Conservation (phyloP, 2,888 invertebrate genomes). For the Eurytoma adleriae region DNA sequence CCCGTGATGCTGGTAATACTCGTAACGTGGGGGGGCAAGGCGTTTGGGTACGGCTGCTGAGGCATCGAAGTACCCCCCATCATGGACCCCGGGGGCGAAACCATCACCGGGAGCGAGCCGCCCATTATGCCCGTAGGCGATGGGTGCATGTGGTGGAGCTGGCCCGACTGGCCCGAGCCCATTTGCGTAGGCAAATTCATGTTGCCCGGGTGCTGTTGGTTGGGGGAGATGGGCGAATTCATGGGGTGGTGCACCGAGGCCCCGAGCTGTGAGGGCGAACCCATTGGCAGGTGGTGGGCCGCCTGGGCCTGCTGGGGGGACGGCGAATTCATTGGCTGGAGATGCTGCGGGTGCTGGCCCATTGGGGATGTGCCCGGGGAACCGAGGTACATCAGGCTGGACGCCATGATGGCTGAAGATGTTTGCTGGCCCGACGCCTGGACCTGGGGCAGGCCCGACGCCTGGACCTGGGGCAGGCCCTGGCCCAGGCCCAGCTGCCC, state of each 20-base stretch:
- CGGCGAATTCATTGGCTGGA: slow-evolving; percentile 75
- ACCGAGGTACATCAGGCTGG: slow-evolving; percentile 75
- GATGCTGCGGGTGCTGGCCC: slow-evolving; percentile 76
- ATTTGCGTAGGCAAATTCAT: slow-evolving; percentile 74
- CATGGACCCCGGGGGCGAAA: slow-evolving; percentile 69
- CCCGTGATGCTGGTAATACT: slow-evolving; percentile 79
- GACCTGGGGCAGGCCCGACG: slow-evolving; percentile 68
- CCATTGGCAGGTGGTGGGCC: slow-evolving; percentile 77
- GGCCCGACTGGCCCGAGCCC: slow-evolving; percentile 74
- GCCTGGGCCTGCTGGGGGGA: slow-evolving; percentile 78
- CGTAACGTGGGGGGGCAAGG: slow-evolving; percentile 91
- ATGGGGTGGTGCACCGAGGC: slow-evolving; percentile 69
- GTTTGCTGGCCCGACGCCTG: slow-evolving; percentile 70
- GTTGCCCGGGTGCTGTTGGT: slow-evolving; percentile 69
- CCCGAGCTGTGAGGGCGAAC: slow-evolving; percentile 75
- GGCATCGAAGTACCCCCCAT: slow-evolving; percentile 75
- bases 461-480: slow-evolving; percentile 77
- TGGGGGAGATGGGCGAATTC: slow-evolving; percentile 72
- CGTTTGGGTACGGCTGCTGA: slow-evolving; percentile 86
- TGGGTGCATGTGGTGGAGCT: slow-evolving; percentile 74
- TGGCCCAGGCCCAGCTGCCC: slow-evolving; percentile 73
- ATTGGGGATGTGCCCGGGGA: slow-evolving; percentile 72
- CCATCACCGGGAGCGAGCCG: slow-evolving; percentile 68
- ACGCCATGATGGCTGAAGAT: slow-evolving; percentile 62
- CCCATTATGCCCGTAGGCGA: slow-evolving; percentile 76